These are phyloP conservation scores for Montipora efflorescens DNA, from an alignment of 64 coral and sea anemone species.

Conservation along the genomic window DNA sequence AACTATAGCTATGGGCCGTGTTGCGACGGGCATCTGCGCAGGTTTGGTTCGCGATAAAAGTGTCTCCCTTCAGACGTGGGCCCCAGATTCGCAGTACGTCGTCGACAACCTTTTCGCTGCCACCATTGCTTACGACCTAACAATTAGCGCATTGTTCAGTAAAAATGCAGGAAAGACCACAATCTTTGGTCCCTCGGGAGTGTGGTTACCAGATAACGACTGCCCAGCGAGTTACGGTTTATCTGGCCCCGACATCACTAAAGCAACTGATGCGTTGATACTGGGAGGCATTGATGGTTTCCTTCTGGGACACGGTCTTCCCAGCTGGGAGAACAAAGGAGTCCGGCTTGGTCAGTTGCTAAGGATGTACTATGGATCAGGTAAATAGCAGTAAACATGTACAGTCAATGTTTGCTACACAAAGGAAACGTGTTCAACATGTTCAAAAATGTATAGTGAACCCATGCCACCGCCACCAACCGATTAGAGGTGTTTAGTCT, in stretches of 20 bases:
- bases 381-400: background rate
- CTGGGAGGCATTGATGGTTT: conserved; percentile 84
- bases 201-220: conserved; percentile 55
- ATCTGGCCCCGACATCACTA: background rate
- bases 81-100: conserved; percentile 30
- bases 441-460: too few relatives aligned
- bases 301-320: conserved; percentile 51
- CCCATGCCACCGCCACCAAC: too few relatives aligned
- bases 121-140: conserved; percentile 72
- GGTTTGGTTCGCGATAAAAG: conserved; percentile 59
- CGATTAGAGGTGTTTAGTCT: too few relatives aligned
- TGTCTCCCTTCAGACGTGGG: conserved; percentile 56
- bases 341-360: conserved; percentile 84
- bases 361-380: conserved; percentile 87
- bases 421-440: too few relatives aligned
- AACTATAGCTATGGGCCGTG: conserved; percentile 77
- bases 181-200: conserved; percentile 77
- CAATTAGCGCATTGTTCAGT: conserved; percentile 57
- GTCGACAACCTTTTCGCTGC: conserved; percentile 86
- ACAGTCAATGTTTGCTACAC: too few relatives aligned
- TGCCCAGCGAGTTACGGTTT: conserved; percentile 7
- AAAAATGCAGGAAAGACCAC: conserved; percentile 40
- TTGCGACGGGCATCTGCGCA: conserved; percentile 72
- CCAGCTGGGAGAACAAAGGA: conserved; percentile 59
- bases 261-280: conserved; percentile 54